Evolutionary conservation across 2,888 invertebrate genomes (phyloP).

Genomic region (Eurois occulta): DNA sequence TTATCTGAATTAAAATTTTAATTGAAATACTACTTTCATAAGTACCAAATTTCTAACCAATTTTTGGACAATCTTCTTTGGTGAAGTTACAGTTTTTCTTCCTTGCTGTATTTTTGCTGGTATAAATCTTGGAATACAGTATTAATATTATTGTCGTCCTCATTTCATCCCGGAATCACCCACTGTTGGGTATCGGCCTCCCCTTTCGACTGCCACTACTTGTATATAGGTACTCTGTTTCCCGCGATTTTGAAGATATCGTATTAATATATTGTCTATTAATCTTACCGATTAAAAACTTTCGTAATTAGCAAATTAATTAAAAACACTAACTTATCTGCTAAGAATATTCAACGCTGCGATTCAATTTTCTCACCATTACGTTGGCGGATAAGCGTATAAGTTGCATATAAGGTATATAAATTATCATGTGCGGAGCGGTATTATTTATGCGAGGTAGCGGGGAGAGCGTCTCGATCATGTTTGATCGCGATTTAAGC

Average conservation of each 20-base stretch:
- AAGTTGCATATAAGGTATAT: constrained; percentile 51
- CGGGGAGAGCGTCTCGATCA: constrained; percentile 76
- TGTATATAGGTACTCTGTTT: no score
- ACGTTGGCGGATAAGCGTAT: constrained; percentile 52
- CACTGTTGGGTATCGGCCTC: background rate
- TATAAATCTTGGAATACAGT: background rate
- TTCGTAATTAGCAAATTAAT: constrained; percentile 12
- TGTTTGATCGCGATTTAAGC: constrained; percentile 86
- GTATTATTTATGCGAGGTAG: constrained; percentile 70
- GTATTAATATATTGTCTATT: background rate
- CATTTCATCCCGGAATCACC: background rate
- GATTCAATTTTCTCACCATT: constrained; percentile 63
- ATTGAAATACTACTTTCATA: background rate
- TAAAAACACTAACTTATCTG: constrained; percentile 14
- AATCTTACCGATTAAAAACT: background rate
- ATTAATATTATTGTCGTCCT: background rate
- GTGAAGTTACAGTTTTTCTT: background rate
- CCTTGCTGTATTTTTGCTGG: background rate
- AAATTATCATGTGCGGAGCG: constrained; percentile 63
- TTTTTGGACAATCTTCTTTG: background rate
- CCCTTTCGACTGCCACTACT: background rate
- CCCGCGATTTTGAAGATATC: background rate
- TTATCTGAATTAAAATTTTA: background rate
- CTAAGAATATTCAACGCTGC: constrained; percentile 17
- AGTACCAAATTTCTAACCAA: background rate